Base-by-base conservation (phyloP, 2,888 invertebrate species). In the Nudaria mundana region DNA sequence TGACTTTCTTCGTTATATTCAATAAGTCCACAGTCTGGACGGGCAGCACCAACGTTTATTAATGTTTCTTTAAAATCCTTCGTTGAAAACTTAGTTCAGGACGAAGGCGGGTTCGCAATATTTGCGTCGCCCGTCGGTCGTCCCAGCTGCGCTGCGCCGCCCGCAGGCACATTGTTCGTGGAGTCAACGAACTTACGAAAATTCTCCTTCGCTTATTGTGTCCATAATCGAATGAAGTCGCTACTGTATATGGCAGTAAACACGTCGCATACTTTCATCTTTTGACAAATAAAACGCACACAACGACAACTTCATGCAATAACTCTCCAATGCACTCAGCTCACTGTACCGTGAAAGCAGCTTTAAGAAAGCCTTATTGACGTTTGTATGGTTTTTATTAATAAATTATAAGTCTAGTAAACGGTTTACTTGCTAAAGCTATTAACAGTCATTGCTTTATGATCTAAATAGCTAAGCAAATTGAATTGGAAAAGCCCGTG, bases 401-500 rank as follows among this genome's bases (percentile, higher is more conserved):
- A 18, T 18, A 18, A 3, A 4, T 18, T 4, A 18, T 18, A 18
- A n/a, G n/a, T n/a, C n/a, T n/a, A 20, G 5, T 20, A 20, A 5
- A 28, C 2, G 6, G 50, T 46, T 59, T 56, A 48, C 37, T 53
- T 49, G 48, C 48, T 52, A 54, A 51, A 53, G 40, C 47, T 53
- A 56, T 58, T 52, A 52, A 46, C 37, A 39, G 30, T 43, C 34
- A 49, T 54, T 59, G 45, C 52, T 55, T 50, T 48, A n/a, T 55
- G 66, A 69, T 71, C 61, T 70, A 61, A 65, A 74, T 76, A 64
- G 72, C 64, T 59, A 60, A 67, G 73, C 66, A 83, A 83, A 84
- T 84, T 79, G 77, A 80, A 82, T 84, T 79, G 88, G 87, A 87
- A 88, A 86, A 84, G 81, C 86, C 87, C 82, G 72, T 88, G 88